Evolutionary conservation across 2,888 invertebrate genomes (phyloP).

Genomic region (Tipula confusa): DNA sequence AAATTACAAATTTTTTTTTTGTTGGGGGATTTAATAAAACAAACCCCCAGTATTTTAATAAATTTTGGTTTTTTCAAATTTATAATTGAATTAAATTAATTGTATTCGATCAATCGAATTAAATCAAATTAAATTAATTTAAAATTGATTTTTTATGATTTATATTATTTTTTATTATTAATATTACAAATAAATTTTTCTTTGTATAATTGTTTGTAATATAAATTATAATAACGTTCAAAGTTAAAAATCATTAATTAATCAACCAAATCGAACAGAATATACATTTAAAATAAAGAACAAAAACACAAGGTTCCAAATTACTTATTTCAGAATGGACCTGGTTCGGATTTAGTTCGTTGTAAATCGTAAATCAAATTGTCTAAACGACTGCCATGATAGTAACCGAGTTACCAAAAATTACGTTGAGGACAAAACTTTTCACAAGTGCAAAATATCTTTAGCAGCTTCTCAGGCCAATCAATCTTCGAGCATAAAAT

Average conservation of each 20-base stretch:
- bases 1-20: not conserved
- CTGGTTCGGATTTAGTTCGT: too few species aligned
- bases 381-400: too few species aligned
- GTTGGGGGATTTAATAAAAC: not conserved
- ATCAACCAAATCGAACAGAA: not conserved
- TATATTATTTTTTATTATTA: not conserved
- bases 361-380: too few species aligned
- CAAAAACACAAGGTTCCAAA: too few species aligned
- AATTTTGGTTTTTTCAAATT: not conserved
- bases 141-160: not conserved
- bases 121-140: slow-evolving; percentile 14
- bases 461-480: too few species aligned
- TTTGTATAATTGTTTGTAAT: not conserved
- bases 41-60: too few species aligned
- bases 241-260: not conserved
- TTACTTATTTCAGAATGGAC: too few species aligned
- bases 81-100: slow-evolving; percentile 12
- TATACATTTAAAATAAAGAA: too few species aligned
- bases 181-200: not conserved
- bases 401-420: too few species aligned
- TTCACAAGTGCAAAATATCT: too few species aligned
- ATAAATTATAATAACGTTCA: not conserved
- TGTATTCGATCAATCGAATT: slow-evolving; percentile 1
- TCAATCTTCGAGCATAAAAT: too few species aligned
- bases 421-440: too few species aligned